Percentiles rank a stretch among this genome's conserved stretches.
These are phyloP conservation scores for Limenitis camilla DNA, from an alignment of 2,888 invertebrate genomes.

Conservation along the genomic window DNA sequence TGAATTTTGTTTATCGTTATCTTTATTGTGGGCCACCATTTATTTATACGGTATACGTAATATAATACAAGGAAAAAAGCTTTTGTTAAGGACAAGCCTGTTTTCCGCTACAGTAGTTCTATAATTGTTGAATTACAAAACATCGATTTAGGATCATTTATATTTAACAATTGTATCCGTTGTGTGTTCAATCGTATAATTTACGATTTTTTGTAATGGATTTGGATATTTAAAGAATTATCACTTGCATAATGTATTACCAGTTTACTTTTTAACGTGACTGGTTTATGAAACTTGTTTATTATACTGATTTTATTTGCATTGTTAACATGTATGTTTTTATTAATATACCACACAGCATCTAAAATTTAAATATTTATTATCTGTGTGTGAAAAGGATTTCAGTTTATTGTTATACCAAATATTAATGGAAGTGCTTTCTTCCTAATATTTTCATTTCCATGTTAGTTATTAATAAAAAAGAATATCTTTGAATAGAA, in stretches of 20 bases:
- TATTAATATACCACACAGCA: too few species aligned
- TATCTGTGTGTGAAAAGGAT: too few species aligned
- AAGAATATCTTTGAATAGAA: too few species aligned
- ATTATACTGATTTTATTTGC: too few species aligned
- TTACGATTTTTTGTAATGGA: constrained; percentile 1
- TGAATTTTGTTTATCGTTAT: constrained; percentile 72
- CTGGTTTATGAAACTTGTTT: too few species aligned
- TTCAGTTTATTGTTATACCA: too few species aligned
- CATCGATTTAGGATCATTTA: constrained; percentile 13
- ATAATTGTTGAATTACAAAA: constrained; percentile 22
- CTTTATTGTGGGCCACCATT: constrained; percentile 67
- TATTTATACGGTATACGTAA: constrained; percentile 68
- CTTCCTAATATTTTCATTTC: too few species aligned
- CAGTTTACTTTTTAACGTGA: background rate
- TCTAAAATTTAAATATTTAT: too few species aligned
- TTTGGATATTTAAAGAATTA: constrained; percentile 1
- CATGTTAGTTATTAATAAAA: too few species aligned
- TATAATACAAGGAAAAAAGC: constrained; percentile 62
- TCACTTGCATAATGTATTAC: background rate
- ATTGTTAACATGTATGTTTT: too few species aligned
- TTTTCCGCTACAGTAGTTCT: constrained; percentile 30
- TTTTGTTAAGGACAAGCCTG: constrained; percentile 48
- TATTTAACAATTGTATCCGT: constrained; percentile 7
- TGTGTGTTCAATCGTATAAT: constrained; percentile 13
- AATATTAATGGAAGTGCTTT: too few species aligned